Percentiles rank a stretch among this genome's conserved stretches.
Conservation (phyloP, 2,797 vertebrate species). For the Bovichtus diacanthus region DNA sequence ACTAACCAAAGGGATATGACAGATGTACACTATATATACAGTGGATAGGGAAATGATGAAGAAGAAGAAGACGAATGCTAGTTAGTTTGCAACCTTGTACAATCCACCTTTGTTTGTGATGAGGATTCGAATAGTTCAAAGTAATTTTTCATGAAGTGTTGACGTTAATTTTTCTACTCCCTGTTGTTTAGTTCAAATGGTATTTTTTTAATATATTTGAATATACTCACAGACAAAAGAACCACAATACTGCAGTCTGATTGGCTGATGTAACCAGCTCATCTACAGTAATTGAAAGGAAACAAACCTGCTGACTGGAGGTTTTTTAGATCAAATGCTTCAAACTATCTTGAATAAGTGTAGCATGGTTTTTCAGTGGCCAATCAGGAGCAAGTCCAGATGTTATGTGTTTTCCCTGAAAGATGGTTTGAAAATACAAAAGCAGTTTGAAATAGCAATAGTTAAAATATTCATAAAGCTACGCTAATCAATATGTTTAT, state of each 20-base stretch:
- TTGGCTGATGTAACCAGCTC: slow-evolving; percentile 26
- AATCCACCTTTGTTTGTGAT: slow-evolving; percentile 34
- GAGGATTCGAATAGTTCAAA: slow-evolving; percentile 57
- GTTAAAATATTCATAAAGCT: neutral
- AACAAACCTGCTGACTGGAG: slow-evolving; percentile 49
- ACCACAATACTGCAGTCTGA: neutral
- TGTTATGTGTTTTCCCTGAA: slow-evolving; percentile 17
- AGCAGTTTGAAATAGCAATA: neutral
- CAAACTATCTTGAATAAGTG: slow-evolving; percentile 13
- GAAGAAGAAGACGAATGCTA: neutral
- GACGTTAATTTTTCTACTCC: slow-evolving; percentile 50
- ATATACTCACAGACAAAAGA: neutral
- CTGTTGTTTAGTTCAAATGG: slow-evolving; percentile 52
- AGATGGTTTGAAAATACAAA: neutral
- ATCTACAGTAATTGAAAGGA: slow-evolving; percentile 42
- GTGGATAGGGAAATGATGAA: slow-evolving; percentile 1
- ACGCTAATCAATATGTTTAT: neutral
- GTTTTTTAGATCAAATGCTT: slow-evolving; percentile 40
- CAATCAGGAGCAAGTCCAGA: slow-evolving; percentile 19
- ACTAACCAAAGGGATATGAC: slow-evolving; percentile 37
- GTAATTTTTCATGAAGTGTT: slow-evolving; percentile 41
- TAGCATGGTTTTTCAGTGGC: slow-evolving; percentile 1
- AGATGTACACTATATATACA: slow-evolving; percentile 48
- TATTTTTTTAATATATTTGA: slow-evolving; percentile 44
- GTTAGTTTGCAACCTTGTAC: slow-evolving; percentile 25